Base-by-base conservation (phyloP, 2,797 vertebrate species). In the Botia almorhae region DNA sequence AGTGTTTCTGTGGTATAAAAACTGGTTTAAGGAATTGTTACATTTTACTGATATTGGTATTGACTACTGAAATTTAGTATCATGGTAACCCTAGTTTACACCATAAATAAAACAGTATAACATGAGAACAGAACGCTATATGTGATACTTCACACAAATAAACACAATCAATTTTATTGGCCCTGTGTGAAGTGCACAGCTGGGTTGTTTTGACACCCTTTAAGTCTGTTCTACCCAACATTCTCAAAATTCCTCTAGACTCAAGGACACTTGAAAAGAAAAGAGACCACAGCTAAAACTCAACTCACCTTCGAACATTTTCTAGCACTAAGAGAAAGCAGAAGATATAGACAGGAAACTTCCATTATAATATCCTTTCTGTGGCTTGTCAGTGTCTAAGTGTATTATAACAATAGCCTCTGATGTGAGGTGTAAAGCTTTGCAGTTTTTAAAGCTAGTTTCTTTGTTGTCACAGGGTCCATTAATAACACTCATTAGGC, bases 401-500 rank as follows among this genome's bases (percentile, higher is more conserved):
- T 55, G 50, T 26, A 73, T 39, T 33, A 10, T 17, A 67, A 65
- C 65, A 71, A 8, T 55, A 26, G 58, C 19, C 75, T 58, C 43
- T 46, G n/a, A 61, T 76, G 16, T 21, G 46, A 46, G 17, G 55
- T 26, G 71, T 74, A 56, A 60, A 75, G 83, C 83, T 86, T 87
- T 85, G 79, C 73, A 84, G 84, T 79, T 72, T 72, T 72, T 68
- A 87, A 26, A 89, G 84, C 60, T 64, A 90, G 87, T 84, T 82
- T 85, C 82, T 88, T 90, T 89, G 89, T 67, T 69, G 83, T 88
- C 87, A 78, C 81, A 26, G 55, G 82, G 68, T 82, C 86, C 88
- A 89, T 92, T 92, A 88, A 91, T 91, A 90, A 91, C 83, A 76
- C 84, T 89, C 88, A 91, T 92, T 91, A 90, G 83, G 75, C 77